Evolutionary conservation across 1,140 invertebrate genomes (phyloP).

Genomic region (Zaprionus davidi): DNA sequence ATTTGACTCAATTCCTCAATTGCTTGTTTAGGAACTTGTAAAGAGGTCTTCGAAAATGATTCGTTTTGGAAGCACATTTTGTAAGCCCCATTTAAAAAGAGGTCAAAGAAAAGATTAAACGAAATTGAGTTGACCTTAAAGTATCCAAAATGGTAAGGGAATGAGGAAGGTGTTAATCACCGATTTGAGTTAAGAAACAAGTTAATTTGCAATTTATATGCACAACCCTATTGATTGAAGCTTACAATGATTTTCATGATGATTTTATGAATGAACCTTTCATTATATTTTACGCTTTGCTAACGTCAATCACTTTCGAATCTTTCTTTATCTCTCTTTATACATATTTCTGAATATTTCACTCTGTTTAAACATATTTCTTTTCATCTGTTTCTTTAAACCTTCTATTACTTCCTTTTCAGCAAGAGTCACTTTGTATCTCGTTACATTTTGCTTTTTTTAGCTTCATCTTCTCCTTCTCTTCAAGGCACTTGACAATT

Average conservation of each 20-base stretch:
- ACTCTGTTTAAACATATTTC: not conserved
- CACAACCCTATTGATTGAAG: no score
- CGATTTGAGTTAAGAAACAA: not conserved
- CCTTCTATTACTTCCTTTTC: not conserved
- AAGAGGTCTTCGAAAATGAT: conserved; percentile 13
- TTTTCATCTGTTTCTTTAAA: not conserved
- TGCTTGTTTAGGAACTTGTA: conserved; percentile 33
- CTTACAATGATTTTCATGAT: no score
- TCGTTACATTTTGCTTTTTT: not conserved
- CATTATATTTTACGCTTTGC: no score
- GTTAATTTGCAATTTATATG: no score
- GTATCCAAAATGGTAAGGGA: not conserved
- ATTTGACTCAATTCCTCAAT: conserved; percentile 17
- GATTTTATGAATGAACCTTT: no score
- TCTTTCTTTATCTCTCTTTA: no score
- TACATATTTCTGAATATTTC: no score
- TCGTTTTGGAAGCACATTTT: conserved; percentile 9
- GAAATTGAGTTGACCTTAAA: not conserved
- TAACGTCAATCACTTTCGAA: no score
- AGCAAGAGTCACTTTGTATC: not conserved
- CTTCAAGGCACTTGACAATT: not conserved
- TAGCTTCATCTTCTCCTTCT: not conserved
- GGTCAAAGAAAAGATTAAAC: not conserved
- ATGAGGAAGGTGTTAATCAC: not conserved
- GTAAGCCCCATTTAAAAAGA: conserved; percentile 6